Conservation (phyloP, 2,113 vertebrate species). For the Ancistrus triradiatus region DNA sequence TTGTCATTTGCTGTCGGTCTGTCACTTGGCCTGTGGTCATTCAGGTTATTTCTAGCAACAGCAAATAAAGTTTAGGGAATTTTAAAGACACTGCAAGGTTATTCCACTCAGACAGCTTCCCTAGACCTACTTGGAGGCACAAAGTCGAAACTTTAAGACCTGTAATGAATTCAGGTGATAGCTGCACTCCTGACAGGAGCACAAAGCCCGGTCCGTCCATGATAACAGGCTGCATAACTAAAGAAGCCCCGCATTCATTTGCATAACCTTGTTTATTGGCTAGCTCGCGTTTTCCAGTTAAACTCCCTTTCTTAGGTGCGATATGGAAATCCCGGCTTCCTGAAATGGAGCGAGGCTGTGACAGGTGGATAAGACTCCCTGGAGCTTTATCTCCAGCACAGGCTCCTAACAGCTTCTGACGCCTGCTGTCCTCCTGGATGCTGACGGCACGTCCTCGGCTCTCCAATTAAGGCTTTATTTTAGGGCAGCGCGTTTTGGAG, state of each 20-base stretch:
- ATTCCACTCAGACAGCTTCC: too few species aligned
- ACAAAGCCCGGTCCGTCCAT: neutral
- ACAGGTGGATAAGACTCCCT: constrained; percentile 12
- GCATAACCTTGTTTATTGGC: neutral
- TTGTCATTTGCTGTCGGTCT: too few species aligned
- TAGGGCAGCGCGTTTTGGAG: constrained; percentile 15
- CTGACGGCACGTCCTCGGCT: constrained; percentile 24
- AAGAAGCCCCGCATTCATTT: neutral
- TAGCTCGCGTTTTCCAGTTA: neutral
- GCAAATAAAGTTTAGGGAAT: too few species aligned
- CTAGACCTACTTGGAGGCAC: too few species aligned
- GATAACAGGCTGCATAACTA: constrained; percentile 3
- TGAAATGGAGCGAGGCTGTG: constrained; percentile 11
- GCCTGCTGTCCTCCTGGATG: constrained; percentile 8
- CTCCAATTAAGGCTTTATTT: constrained; percentile 23
- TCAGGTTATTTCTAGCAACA: too few species aligned
- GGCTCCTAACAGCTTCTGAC: constrained; percentile 23
- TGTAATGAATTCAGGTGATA: neutral
- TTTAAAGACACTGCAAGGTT: too few species aligned
- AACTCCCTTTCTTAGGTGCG: neutral
- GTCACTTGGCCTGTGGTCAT: too few species aligned
- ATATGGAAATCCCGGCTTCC: constrained; percentile 8
- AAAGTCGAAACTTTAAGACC: neutral
- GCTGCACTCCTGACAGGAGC: neutral
- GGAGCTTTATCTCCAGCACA: constrained; percentile 26